Conservation (phyloP, 2,888 invertebrate genomes). For the Asteroscopus sphinx region DNA sequence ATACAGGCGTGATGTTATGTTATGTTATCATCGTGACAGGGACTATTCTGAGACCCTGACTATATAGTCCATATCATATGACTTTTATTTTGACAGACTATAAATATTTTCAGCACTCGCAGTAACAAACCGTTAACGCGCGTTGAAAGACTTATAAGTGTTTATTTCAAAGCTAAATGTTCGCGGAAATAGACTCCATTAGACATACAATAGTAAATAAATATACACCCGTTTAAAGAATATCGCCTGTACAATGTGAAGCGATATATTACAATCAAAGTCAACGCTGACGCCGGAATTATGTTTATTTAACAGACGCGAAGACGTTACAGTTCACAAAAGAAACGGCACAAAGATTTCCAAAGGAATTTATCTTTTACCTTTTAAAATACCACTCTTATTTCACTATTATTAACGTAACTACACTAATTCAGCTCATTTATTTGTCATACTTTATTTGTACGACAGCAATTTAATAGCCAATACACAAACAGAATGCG, state of each 20-base stretch:
- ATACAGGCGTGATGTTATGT: too few relatives aligned
- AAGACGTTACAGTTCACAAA: constrained; percentile 42
- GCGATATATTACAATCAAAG: constrained; percentile 47
- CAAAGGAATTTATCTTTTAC: constrained; percentile 43
- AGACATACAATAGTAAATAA: constrained; percentile 7
- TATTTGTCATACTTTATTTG: constrained; percentile 29
- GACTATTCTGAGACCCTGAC: not conserved
- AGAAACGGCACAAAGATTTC: constrained; percentile 41
- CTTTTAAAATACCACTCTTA: constrained; percentile 15
- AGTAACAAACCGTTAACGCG: not conserved
- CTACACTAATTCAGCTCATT: constrained; percentile 27
- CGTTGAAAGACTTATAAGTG: not conserved
- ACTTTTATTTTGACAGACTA: not conserved
- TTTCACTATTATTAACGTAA: constrained; percentile 25
- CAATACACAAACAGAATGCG: constrained; percentile 14
- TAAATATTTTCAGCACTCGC: not conserved
- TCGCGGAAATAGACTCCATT: not conserved
- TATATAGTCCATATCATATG: not conserved
- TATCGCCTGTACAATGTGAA: constrained; percentile 1
- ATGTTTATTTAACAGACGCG: constrained; percentile 50
- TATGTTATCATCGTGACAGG: too few relatives aligned
- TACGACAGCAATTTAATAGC: constrained; percentile 21
- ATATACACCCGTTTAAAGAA: constrained; percentile 8
- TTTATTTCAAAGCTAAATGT: not conserved
- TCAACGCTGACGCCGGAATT: constrained; percentile 49